Evolutionary conservation across 2,797 vertebrate genomes (phyloP).

Genomic region (Loriculus beryllinus): DNA sequence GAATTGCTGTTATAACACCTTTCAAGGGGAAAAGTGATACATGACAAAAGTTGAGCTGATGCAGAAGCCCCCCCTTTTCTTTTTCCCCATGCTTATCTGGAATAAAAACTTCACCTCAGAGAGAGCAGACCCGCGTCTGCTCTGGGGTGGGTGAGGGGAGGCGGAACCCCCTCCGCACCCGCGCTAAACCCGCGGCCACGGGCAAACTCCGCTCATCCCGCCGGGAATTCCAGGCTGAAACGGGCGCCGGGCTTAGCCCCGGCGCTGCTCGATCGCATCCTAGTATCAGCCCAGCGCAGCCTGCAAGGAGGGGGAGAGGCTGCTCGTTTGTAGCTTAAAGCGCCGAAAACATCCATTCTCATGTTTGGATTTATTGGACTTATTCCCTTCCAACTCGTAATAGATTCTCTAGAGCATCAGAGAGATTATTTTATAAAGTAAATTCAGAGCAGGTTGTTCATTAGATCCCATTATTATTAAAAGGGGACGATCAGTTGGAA

Average conservation of each 20-base stretch:
- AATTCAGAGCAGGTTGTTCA: constrained; percentile 53
- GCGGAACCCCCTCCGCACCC: background rate
- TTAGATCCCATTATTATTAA: constrained; percentile 50
- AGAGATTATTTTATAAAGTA: constrained; percentile 44
- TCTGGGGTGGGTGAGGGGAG: background rate
- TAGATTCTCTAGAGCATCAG: constrained; percentile 50
- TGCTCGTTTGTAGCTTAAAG: rapidly evolving
- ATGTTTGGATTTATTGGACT: background rate
- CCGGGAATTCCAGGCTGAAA: background rate
- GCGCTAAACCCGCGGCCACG: background rate
- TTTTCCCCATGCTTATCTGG: background rate
- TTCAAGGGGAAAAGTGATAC: constrained; percentile 69
- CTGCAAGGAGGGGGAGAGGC: background rate
- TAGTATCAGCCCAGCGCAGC: background rate
- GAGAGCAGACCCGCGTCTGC: background rate
- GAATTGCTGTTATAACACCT: constrained; percentile 74
- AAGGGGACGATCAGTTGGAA: constrained; percentile 37
- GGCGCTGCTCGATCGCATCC: background rate
- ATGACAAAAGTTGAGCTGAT: constrained; percentile 48
- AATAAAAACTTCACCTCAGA: background rate
- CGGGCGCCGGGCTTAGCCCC: background rate
- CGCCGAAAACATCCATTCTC: background rate
- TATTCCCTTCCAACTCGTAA: constrained; percentile 15
- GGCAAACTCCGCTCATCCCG: background rate
- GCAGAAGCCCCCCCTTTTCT: background rate